Evolutionary conservation across 1,140 invertebrate genomes (phyloP).

Genomic region (Bombus waltoni): DNA sequence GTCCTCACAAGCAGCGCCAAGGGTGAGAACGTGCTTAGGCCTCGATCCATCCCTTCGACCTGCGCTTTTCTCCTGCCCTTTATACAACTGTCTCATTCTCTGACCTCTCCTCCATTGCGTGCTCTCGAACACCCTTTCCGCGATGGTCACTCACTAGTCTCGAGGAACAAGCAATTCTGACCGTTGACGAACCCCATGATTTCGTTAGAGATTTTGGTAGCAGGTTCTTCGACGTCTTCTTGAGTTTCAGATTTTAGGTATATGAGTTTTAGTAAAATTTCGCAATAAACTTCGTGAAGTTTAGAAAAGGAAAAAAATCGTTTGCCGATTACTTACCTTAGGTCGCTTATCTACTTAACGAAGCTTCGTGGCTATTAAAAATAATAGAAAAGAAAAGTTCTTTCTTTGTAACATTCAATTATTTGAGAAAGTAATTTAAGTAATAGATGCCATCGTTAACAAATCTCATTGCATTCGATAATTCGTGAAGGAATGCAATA

Average conservation of each 20-base stretch:
- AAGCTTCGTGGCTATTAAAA: too few species aligned
- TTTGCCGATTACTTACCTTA: too few species aligned
- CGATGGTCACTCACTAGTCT: slow-evolving; percentile 67
- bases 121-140: slow-evolving; percentile 65
- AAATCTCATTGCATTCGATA: background rate
- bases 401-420: too few species aligned
- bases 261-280: background rate
- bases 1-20: slow-evolving; percentile 79
- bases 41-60: slow-evolving; percentile 78
- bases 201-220: background rate
- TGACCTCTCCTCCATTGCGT: slow-evolving; percentile 56
- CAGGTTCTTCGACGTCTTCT: background rate
- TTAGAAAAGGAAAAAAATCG: too few species aligned
- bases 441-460: background rate
- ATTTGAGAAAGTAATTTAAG: too few species aligned
- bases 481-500: background rate
- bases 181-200: slow-evolving; percentile 30
- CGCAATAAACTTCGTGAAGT: background rate
- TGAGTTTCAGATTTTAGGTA: background rate
- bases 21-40: slow-evolving; percentile 81
- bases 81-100: slow-evolving; percentile 42
- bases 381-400: too few species aligned
- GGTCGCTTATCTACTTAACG: too few species aligned
- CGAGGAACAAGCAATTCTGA: slow-evolving; percentile 35
- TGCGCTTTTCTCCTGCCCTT: slow-evolving; percentile 59